phyloP scores from a whole-genome alignment of 2,113 vertebrate genomes.

The Alligator sinensis region DNA sequence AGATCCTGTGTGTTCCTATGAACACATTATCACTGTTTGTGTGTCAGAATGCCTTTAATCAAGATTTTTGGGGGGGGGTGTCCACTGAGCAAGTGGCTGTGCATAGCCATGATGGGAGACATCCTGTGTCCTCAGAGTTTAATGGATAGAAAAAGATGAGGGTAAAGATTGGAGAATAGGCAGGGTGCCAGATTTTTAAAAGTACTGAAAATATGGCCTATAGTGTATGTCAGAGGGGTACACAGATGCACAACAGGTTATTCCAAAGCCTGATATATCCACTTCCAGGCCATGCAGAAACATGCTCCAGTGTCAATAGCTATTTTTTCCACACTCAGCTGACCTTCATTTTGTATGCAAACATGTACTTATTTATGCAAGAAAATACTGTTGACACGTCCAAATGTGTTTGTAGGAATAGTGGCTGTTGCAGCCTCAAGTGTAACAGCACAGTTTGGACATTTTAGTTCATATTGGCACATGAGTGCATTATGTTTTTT shows the following conservation, averaged over 20 bases:
- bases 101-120: background rate
- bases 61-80: background rate
- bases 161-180: background rate
- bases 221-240: background rate
- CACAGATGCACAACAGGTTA: too few relatives aligned
- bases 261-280: background rate
- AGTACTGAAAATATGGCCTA: background rate
- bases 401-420: background rate
- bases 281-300: background rate
- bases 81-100: background rate
- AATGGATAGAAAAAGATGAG: background rate
- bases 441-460: background rate
- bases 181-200: rapidly evolving
- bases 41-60: background rate
- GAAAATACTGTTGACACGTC: background rate
- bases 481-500: background rate
- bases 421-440: background rate
- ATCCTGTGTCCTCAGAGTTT: background rate
- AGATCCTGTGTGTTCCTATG: background rate
- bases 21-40: background rate
- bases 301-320: background rate
- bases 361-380: background rate
- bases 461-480: too few relatives aligned
- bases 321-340: background rate
- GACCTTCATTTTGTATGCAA: background rate